Evolutionary conservation across 2,113 vertebrate genomes (phyloP).

Genomic region (Peromyscus maniculatus): DNA sequence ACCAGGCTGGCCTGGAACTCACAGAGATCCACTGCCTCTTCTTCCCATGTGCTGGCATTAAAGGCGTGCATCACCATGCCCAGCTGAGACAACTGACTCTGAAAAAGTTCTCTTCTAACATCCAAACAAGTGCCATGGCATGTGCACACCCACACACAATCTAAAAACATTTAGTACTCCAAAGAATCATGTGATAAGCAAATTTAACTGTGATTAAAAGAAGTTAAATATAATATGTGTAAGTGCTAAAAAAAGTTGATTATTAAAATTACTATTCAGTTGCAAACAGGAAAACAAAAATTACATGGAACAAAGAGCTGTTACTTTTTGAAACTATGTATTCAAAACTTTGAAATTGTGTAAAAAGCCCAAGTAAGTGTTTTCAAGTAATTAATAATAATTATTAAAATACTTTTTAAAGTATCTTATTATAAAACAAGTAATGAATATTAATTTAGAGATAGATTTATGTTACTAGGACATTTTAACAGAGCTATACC

Average conservation of each 20-base stretch:
- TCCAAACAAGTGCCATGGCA: background rate
- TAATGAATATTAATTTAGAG: constrained; percentile 20
- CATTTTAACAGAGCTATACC: background rate
- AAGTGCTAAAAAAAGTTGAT: background rate
- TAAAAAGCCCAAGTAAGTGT: background rate
- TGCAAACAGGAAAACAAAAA: constrained; percentile 20
- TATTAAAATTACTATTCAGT: constrained; percentile 37
- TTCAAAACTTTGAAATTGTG: constrained; percentile 6
- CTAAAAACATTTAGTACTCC: background rate
- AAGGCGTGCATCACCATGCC: background rate
- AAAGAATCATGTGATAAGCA: background rate
- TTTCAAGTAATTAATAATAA: background rate
- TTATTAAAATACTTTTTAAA: background rate
- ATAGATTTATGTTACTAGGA: constrained; percentile 15
- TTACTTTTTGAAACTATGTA: background rate
- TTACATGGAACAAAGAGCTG: background rate
- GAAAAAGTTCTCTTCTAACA: background rate
- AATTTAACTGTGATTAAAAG: constrained; percentile 21
- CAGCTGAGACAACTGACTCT: background rate
- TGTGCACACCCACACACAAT: background rate
- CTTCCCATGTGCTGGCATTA: background rate
- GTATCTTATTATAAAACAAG: background rate
- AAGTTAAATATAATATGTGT: background rate
- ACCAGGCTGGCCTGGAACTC: background rate
- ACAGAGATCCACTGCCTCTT: background rate